Conservation (phyloP, 35 echinoderm and acorn worm genomes). For the Nesometra sesokonis region DNA sequence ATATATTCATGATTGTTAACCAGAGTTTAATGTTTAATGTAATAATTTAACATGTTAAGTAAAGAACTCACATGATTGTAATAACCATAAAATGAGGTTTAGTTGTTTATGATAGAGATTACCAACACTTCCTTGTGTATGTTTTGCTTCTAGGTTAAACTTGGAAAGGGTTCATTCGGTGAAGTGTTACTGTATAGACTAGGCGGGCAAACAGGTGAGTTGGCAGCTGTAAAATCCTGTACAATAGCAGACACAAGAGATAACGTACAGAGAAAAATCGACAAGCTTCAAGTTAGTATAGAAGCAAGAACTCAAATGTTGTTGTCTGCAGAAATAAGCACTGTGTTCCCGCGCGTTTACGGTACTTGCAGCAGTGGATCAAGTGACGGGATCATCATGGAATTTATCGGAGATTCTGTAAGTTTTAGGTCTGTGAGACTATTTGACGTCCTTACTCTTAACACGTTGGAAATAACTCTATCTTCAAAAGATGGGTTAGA, state of each 20-base stretch:
- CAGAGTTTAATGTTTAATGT: too few species aligned
- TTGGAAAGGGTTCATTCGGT: background rate
- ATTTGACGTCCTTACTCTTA: background rate
- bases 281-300: background rate
- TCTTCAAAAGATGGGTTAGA: background rate
- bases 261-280: background rate
- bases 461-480: background rate
- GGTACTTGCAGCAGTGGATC: background rate
- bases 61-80: too few species aligned
- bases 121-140: too few species aligned
- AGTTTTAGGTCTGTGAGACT: background rate
- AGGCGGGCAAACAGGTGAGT: background rate
- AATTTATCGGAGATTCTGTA: background rate
- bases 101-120: too few species aligned
- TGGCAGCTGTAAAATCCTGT: background rate
- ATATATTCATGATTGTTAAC: too few species aligned
- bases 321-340: background rate
- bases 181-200: background rate
- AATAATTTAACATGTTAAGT: too few species aligned
- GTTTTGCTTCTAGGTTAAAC: background rate
- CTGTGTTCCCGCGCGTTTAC: background rate
- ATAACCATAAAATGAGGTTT: too few species aligned
- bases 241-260: background rate
- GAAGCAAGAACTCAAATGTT: background rate
- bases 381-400: background rate